These are phyloP conservation scores for Ditylenchus dipsaci DNA, from an alignment of 1,140 invertebrate species.

Conservation along the genomic window DNA sequence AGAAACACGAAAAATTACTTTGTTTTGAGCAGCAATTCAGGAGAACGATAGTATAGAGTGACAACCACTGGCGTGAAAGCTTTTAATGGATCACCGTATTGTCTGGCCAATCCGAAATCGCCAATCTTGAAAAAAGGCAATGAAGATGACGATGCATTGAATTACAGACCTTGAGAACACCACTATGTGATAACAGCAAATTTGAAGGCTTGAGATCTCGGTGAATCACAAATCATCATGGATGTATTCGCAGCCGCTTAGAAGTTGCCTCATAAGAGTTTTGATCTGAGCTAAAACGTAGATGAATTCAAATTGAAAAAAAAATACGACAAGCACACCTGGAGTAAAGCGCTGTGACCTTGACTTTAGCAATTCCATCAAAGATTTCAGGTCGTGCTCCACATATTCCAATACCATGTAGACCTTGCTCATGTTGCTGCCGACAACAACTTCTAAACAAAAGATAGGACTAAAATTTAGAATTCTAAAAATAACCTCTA, in stretches of 20 bases:
- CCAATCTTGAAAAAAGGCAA: conserved; percentile 64
- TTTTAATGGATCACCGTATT: conserved; percentile 93
- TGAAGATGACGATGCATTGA: background rate
- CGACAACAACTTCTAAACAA: conserved; percentile 84
- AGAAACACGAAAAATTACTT: conserved; percentile 37
- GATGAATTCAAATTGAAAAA: too few relatives aligned
- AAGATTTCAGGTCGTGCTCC: conserved; percentile 91
- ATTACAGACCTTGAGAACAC: conserved; percentile 68
- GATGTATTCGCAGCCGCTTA: conserved; percentile 84
- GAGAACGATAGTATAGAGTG: conserved; percentile 92
- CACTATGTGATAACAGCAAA: conserved; percentile 83
- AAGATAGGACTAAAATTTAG: background rate
- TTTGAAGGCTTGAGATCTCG: conserved; percentile 98
- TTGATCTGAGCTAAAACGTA: conserved; percentile 79
- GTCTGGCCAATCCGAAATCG: conserved; percentile 93
- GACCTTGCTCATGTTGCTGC: conserved; percentile 99
- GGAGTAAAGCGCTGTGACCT: conserved; percentile 75
- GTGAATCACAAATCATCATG: conserved; percentile 89
- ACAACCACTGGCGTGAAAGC: conserved; percentile 94
- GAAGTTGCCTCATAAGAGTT: conserved; percentile 84
- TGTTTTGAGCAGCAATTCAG: conserved; percentile 81
- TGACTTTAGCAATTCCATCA: conserved; percentile 87
- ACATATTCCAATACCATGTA: conserved; percentile 99
- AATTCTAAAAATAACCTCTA: conserved; percentile 75
- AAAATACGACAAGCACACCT: conserved; percentile 63